Conservation (phyloP, 2,113 vertebrate genomes). For the Hippolais icterina region DNA sequence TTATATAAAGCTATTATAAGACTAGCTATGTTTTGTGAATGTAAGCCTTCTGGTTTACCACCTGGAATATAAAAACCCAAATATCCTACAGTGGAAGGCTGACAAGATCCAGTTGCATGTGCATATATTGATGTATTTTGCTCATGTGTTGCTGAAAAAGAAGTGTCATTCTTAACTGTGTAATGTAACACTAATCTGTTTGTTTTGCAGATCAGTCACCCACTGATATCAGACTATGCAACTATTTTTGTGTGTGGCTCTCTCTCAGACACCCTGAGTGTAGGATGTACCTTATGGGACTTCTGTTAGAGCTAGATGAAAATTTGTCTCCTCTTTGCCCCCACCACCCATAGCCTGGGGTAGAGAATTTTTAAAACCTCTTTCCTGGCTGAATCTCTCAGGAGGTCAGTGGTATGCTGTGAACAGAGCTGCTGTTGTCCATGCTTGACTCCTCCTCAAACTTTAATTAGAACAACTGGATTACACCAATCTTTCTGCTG, state of each 20-base stretch:
- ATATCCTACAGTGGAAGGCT: not conserved
- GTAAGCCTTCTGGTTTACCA: not conserved
- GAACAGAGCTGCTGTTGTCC: not conserved
- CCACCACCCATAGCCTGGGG: not conserved
- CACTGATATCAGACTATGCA: not conserved
- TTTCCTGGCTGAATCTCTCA: not conserved
- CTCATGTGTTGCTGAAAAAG: not conserved
- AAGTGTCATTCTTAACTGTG: not conserved
- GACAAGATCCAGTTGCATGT: not conserved
- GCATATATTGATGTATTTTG: not conserved
- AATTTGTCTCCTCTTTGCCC: not conserved
- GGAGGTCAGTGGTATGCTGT: not conserved
- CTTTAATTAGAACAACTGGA: not conserved
- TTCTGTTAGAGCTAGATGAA: not conserved
- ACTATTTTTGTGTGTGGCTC: fast-evolving
- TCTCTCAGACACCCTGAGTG: not conserved
- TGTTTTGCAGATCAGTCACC: not conserved
- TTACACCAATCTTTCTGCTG: not conserved
- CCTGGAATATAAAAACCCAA: not conserved
- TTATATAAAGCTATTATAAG: not conserved
- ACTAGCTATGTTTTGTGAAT: not conserved
- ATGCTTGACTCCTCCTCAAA: not conserved
- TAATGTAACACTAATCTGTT: not conserved
- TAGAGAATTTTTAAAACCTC: not conserved
- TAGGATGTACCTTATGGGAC: fast-evolving